Evolutionary conservation across 2,888 invertebrate species (phyloP).

Genomic region (Tetropium fuscum): DNA sequence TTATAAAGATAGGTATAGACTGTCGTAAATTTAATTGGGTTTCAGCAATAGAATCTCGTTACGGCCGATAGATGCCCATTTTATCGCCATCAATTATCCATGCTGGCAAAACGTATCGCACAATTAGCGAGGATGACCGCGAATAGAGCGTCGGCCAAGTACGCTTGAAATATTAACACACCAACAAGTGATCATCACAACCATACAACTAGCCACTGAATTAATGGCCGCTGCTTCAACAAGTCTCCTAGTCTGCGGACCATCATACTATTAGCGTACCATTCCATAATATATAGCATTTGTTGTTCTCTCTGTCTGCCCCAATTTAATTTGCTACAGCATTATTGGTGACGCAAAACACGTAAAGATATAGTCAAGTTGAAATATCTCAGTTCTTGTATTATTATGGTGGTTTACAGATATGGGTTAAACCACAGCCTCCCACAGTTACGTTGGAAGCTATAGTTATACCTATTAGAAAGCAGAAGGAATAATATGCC

Average conservation of each 20-base stretch:
- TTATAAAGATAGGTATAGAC: slow-evolving; percentile 48
- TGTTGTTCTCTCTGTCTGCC: too few species aligned
- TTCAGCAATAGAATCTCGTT: slow-evolving; percentile 49
- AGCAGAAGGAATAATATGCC: too few species aligned
- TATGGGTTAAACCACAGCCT: too few species aligned
- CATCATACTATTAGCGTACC: neutral
- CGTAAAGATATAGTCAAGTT: too few species aligned
- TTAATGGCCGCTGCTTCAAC: slow-evolving; percentile 24
- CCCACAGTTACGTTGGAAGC: too few species aligned
- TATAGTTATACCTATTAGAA: too few species aligned
- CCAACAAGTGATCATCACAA: slow-evolving; percentile 28
- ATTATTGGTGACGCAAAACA: too few species aligned
- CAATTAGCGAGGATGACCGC: slow-evolving; percentile 46
- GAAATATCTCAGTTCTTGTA: too few species aligned
- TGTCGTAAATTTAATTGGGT: slow-evolving; percentile 52
- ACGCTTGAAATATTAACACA: slow-evolving; percentile 41
- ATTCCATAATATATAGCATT: too few species aligned
- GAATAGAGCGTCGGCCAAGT: slow-evolving; percentile 40
- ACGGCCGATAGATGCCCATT: slow-evolving; percentile 50
- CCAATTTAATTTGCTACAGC: too few species aligned
- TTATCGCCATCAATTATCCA: slow-evolving; percentile 54
- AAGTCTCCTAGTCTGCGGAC: slow-evolving; percentile 1
- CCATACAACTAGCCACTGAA: slow-evolving; percentile 21
- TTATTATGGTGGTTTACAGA: too few species aligned
- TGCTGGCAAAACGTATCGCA: slow-evolving; percentile 47